Evolutionary conservation across 2,888 invertebrate species (phyloP).

Genomic region (Aplocera efformata): DNA sequence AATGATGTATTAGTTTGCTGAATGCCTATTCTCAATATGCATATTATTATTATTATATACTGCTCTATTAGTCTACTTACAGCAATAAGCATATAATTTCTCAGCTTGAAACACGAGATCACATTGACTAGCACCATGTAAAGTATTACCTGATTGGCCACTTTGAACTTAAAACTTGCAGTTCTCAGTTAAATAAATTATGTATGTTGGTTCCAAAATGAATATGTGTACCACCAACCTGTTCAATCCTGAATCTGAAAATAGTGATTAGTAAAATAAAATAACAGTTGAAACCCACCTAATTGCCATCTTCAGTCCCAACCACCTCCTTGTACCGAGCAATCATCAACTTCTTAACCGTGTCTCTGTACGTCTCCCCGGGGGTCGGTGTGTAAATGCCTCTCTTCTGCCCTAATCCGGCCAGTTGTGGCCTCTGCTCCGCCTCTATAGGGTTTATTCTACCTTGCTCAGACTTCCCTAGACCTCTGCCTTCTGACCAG

Average conservation of each 20-base stretch:
- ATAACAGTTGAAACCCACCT: constrained; percentile 57
- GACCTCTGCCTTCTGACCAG: constrained; percentile 97
- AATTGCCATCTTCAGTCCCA: constrained; percentile 78
- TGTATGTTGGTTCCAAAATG: neutral
- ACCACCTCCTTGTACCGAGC: constrained; percentile 91
- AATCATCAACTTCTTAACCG: constrained; percentile 94
- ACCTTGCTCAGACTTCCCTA: constrained; percentile 96
- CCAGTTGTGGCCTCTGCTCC: constrained; percentile 83
- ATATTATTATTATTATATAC: too few relatives aligned
- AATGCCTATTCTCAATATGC: too few relatives aligned
- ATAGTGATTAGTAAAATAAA: constrained; percentile 28
- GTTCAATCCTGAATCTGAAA: constrained; percentile 43
- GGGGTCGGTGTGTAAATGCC: constrained; percentile 89
- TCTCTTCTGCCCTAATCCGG: constrained; percentile 92
- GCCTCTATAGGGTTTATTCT: constrained; percentile 96
- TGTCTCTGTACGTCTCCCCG: constrained; percentile 93
- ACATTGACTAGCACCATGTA: too few relatives aligned
- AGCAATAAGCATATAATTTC: too few relatives aligned
- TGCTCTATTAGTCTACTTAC: too few relatives aligned
- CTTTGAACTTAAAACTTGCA: neutral
- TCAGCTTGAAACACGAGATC: too few relatives aligned
- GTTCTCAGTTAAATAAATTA: neutral
- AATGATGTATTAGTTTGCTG: too few relatives aligned
- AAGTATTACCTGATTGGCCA: too few relatives aligned
- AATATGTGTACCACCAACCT: constrained; percentile 49